Percentiles rank a stretch among this genome's conserved stretches.
Evolutionary conservation across 2,888 invertebrate genomes (phyloP).

Genomic region (Drosophila testacea): DNA sequence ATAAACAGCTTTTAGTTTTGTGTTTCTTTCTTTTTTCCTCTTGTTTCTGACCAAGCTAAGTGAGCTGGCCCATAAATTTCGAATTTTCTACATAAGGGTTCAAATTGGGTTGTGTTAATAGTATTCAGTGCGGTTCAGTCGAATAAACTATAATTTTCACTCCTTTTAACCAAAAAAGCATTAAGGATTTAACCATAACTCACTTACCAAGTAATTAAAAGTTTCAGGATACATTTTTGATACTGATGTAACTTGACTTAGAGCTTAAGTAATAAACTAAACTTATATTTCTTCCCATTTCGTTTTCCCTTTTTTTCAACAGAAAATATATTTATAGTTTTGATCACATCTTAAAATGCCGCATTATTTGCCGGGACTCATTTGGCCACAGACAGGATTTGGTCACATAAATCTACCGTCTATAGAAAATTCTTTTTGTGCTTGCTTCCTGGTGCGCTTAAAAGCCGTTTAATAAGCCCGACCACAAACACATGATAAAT

Average conservation of each 20-base stretch:
- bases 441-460: conserved; percentile 57
- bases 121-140: conserved; percentile 5
- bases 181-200: conserved; percentile 14
- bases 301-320: background rate
- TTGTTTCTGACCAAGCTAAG: conserved; percentile 47
- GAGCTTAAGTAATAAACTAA: background rate
- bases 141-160: conserved; percentile 36
- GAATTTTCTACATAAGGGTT: conserved; percentile 48
- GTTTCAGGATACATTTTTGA: background rate
- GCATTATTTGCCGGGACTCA: conserved; percentile 55
- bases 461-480: conserved; percentile 76
- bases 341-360: conserved; percentile 40
- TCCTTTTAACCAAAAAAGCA: conserved; percentile 21
- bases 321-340: background rate
- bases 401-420: conserved; percentile 62
- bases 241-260: background rate
- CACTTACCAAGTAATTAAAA: conserved; percentile 18
- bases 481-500: conserved; percentile 72
- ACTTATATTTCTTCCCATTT: background rate
- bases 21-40: conserved; percentile 36
- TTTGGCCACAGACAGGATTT: conserved; percentile 34
- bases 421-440: conserved; percentile 61
- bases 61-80: conserved; percentile 66
- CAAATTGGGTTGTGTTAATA: conserved; percentile 3
- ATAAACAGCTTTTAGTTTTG: conserved; percentile 68